Evolutionary conservation across 2,113 vertebrate genomes (phyloP).

Genomic region (Pomatostomus ruficeps): DNA sequence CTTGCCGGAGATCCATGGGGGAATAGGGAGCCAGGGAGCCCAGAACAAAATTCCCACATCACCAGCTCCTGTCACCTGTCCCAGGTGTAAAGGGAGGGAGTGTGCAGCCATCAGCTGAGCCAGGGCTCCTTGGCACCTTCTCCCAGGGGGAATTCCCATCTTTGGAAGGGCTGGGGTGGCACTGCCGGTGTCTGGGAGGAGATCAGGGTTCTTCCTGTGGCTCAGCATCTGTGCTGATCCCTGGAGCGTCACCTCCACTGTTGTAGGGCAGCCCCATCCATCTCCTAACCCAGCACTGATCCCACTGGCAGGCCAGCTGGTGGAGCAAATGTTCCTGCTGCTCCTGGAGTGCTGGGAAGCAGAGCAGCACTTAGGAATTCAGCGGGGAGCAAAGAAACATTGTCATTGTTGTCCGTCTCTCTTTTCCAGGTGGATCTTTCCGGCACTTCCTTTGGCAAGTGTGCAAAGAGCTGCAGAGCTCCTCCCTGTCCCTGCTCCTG

Average conservation of each 20-base stretch:
- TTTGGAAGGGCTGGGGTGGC: neutral
- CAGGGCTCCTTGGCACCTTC: neutral
- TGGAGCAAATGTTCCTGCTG: neutral
- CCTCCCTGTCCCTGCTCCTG: slow-evolving; percentile 89
- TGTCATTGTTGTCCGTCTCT: neutral
- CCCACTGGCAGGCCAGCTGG: neutral
- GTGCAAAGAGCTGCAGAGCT: slow-evolving; percentile 96
- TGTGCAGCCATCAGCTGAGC: neutral
- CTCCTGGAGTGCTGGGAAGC: neutral
- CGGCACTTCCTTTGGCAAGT: slow-evolving; percentile 99
- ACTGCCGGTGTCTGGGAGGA: neutral
- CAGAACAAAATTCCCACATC: neutral
- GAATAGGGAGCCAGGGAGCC: neutral
- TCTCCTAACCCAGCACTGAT: neutral
- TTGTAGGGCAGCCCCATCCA: neutral
- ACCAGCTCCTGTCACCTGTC: neutral
- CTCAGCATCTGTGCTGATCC: neutral
- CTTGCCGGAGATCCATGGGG: neutral
- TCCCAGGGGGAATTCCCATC: neutral
- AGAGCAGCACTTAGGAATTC: neutral
- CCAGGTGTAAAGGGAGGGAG: neutral
- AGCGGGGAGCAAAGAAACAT: neutral
- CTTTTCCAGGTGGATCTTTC: slow-evolving; percentile 89
- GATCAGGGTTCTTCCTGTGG: neutral
- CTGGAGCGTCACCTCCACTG: neutral